Evolutionary conservation across 2,113 vertebrate genomes (phyloP), one percentile per base, ranked within the genome.

Genomic region (Tamias sibiricus): DNA sequence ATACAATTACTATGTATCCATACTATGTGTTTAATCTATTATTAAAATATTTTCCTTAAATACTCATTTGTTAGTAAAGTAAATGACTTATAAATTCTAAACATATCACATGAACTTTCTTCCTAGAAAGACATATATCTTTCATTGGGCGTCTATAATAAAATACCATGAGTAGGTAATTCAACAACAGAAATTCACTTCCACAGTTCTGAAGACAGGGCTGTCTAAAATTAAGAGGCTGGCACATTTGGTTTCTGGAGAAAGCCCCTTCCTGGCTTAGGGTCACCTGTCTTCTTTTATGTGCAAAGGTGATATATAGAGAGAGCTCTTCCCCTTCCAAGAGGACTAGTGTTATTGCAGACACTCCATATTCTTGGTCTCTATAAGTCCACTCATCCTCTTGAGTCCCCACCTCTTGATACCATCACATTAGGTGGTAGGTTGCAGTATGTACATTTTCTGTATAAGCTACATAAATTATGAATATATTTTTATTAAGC

Each of bases 41-140:
- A 77, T 90, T 35, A 90, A 24, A 14, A 68, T 72, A 72, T 57
- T 42, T 64, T 92, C 62, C 13, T 83, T 26, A 40, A 90, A 87
- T 1, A 62, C 5, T 62, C 35, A 71, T 71, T 94, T 59, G 26
- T 87, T 69, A 52, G 54, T 54, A 82, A 13, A 85, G 10, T 20
- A 91, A 81, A 42, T 40, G 22, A 64, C 42, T 40, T 22, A 44
- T 49, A 62, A 42, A 79, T 37, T 66, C 54, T 49, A 79, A 84
- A n/a, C 49, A 72, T 20, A 57, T 22, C 37, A 71, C 82, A 6
- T 83, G 57, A 59, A 93, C 72, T 54, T 62, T 7, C n/a, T 71
- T 72, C 37, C 66, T 44, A 72, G 37, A 49, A 71, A 74, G 22
- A 66, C 3, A 16, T 37, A 24, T 35, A 13, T 91, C 22, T 91